These are phyloP conservation scores for Norana najaformis DNA, from an alignment of 2,888 invertebrate genomes.

Conservation along the genomic window DNA sequence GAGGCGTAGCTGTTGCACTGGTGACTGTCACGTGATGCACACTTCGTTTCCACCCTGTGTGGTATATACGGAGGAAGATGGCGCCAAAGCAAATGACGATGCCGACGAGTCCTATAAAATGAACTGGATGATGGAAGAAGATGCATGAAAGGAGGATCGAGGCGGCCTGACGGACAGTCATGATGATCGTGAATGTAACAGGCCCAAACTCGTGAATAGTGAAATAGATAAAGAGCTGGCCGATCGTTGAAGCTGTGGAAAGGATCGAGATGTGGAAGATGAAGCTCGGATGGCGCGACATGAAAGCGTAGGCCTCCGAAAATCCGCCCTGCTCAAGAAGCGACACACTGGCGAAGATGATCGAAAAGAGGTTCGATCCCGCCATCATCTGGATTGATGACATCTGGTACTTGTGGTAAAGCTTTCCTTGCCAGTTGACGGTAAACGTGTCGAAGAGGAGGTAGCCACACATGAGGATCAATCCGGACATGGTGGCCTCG, in stretches of 20 bases:
- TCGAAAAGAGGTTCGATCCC: slow-evolving; percentile 91
- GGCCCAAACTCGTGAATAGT: slow-evolving; percentile 94
- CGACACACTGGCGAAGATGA: slow-evolving; percentile 82
- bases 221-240: slow-evolving; percentile 94
- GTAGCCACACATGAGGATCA: slow-evolving; percentile 83
- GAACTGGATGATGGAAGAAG: slow-evolving; percentile 85
- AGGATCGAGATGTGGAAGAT: slow-evolving; percentile 77
- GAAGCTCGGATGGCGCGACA: slow-evolving; percentile 79
- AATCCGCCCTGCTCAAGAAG: slow-evolving; percentile 85
- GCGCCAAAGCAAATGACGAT: slow-evolving; percentile 27
- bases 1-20: background rate
- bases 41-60: background rate
- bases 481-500: slow-evolving; percentile 76
- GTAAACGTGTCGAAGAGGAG: slow-evolving; percentile 96
- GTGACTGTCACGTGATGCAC: background rate
- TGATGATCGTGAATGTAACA: slow-evolving; percentile 94
- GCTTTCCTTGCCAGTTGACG: slow-evolving; percentile 94
- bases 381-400: slow-evolving; percentile 91
- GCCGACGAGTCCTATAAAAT: slow-evolving; percentile 56
- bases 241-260: slow-evolving; percentile 87
- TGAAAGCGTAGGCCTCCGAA: slow-evolving; percentile 73
- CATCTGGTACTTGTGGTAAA: slow-evolving; percentile 80
- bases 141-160: slow-evolving; percentile 91
- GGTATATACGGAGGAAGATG: slow-evolving; percentile 24
- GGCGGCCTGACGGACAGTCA: slow-evolving; percentile 91